phyloP scores from a whole-genome alignment of 1,140 invertebrate genomes.

The Eumaeus atala region DNA sequence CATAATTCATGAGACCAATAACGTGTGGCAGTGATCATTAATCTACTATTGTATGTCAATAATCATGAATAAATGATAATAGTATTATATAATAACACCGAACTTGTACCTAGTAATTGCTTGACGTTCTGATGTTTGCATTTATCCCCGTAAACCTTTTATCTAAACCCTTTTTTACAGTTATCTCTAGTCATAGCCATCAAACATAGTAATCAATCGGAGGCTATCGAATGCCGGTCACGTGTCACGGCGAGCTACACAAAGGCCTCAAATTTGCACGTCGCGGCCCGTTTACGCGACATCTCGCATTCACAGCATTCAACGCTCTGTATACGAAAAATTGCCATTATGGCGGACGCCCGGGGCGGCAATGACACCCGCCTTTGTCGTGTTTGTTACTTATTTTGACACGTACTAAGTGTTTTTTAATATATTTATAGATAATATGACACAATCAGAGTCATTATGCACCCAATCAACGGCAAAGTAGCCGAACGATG shows the following conservation, averaged over 20 bases:
- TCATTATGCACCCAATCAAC: too few relatives aligned
- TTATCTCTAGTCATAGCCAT: conserved; percentile 15
- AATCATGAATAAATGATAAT: too few relatives aligned
- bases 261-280: conserved; percentile 71
- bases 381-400: conserved; percentile 9
- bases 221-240: conserved; percentile 48
- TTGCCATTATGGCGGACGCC: conserved; percentile 55
- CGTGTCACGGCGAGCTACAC: conserved; percentile 45
- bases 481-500: too few relatives aligned
- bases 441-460: too few relatives aligned
- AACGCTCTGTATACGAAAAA: conserved; percentile 60
- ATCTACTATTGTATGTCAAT: too few relatives aligned
- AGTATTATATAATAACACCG: not conserved
- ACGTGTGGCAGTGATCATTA: too few relatives aligned
- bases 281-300: conserved; percentile 55
- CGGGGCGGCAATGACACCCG: conserved; percentile 44
- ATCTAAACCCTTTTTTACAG: not conserved
- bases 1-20: too few relatives aligned
- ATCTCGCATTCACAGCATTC: conserved; percentile 62
- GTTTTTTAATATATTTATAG: conserved; percentile 1
- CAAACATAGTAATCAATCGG: conserved; percentile 23
- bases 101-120: not conserved
- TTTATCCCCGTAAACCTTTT: not conserved
- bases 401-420: conserved; percentile 1
- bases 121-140: not conserved